phyloP scores from a whole-genome alignment of 2,113 vertebrate genomes.

The Maccullochella peelii region DNA sequence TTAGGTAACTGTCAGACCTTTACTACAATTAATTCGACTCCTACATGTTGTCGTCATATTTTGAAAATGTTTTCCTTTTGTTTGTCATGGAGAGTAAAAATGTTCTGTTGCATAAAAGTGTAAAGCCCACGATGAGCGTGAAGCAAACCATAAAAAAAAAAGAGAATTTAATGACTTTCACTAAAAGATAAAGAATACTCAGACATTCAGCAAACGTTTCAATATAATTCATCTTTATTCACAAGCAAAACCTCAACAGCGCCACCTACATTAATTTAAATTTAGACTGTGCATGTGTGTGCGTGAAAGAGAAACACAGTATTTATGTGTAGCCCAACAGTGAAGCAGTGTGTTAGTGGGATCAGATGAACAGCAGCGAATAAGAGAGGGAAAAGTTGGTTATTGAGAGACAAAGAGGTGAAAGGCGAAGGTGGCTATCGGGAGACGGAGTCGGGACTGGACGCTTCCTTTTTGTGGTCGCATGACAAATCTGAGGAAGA shows the following conservation, averaged over 20 bases:
- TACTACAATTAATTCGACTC: not conserved
- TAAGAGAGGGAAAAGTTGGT: not conserved
- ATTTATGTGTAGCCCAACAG: not conserved
- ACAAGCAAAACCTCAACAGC: constrained; percentile 47
- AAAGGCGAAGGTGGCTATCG: constrained; percentile 63
- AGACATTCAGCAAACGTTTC: constrained; percentile 23
- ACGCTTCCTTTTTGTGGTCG: constrained; percentile 65
- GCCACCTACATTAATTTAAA: constrained; percentile 1
- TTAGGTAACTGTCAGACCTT: not conserved
- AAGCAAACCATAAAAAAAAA: not conserved
- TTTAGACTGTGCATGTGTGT: not conserved
- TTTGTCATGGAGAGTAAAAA: not conserved
- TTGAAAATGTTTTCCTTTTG: not conserved
- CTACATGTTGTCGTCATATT: not conserved
- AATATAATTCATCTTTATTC: constrained; percentile 74
- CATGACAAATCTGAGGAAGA: constrained; percentile 68
- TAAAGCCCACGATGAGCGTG: too few species aligned
- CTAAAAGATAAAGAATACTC: not conserved
- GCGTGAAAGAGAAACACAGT: not conserved
- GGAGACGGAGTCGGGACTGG: constrained; percentile 77
- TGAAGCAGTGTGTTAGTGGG: constrained; percentile 11
- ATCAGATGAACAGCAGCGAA: constrained; percentile 12
- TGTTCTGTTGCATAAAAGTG: not conserved
- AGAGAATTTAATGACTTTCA: not conserved
- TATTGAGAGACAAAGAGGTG: constrained; percentile 36